Base-by-base conservation (phyloP, 2,888 invertebrate genomes). In the Trachelus troglodyta region DNA sequence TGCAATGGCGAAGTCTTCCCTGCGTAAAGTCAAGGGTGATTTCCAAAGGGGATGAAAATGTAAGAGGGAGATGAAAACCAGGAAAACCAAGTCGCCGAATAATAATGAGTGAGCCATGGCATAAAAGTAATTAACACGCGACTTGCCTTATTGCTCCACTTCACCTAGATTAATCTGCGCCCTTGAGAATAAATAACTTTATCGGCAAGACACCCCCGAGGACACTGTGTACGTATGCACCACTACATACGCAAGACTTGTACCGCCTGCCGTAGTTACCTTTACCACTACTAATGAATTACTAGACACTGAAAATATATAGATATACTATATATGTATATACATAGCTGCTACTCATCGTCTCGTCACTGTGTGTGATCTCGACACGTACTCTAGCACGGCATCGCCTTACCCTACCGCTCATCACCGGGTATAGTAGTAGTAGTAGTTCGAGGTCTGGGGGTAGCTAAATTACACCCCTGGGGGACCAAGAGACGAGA, bases 381-480 rank as follows among this genome's bases (percentile, higher is more conserved):
- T 56, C 56, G 56, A 23, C 56, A 56, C 56, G 23, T 56, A 40
- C 56, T 56, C 56, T 56, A 56, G 23, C 56, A 56, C 56, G 56
- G 23, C 9, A 23, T 6, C 56, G 23, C 0, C 56, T 56, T 23
- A 23, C 23, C 23, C 56, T 56, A 56, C 56, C 23, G 56, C 56
- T 56, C 56, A 9, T 56, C 56, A 56, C 23, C 56, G 74, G 80
- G 82, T 80, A 74, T 33, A 33, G 33, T 77, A 34, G 35, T 35
- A 11, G 35, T 3, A 35, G 35, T 35, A 80, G 69, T 31, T 33
- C 33, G 73, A 79, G 81, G 74, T 79, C 75, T 69, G 34, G 79
- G 71, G 75, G 73, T 73, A 85, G 83, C 83, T 83, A 87, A 89
- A 90, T 86, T 86, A 87, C 85, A 86, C 88, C 89, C 88, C 84